These are phyloP conservation scores for Dasysyrphus tricinctus DNA, from an alignment of 2,888 invertebrate genomes.

Conservation along the genomic window DNA sequence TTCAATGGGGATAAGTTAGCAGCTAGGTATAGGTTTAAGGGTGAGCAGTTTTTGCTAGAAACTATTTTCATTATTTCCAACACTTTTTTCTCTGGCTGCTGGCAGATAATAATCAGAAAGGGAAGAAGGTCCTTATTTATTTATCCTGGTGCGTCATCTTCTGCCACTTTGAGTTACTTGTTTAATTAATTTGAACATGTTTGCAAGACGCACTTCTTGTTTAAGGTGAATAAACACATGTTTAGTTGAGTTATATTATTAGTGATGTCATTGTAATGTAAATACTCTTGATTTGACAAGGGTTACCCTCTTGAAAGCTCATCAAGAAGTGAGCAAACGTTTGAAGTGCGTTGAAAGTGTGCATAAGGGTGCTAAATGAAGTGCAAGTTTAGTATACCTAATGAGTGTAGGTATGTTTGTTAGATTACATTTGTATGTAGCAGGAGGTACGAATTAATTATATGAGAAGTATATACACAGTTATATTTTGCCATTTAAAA, in stretches of 20 bases:
- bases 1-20: conserved; percentile 4
- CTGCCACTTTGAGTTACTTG: conserved; percentile 61
- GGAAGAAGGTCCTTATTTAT: conserved; percentile 41
- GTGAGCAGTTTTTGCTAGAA: conserved; percentile 31
- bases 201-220: conserved; percentile 64
- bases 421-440: too few species aligned
- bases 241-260: conserved; percentile 33
- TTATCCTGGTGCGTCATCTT: conserved; percentile 63
- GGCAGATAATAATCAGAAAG: neutral
- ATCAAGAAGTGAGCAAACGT: conserved; percentile 28
- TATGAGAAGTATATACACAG: too few species aligned
- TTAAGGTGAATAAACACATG: conserved; percentile 58
- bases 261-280: conserved; percentile 64
- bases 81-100: conserved; percentile 38
- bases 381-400: neutral
- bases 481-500: too few species aligned
- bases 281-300: conserved; percentile 58
- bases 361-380: conserved; percentile 28
- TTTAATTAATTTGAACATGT: conserved; percentile 72
- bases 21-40: neutral
- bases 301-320: neutral
- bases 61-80: conserved; percentile 73
- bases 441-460: too few species aligned
- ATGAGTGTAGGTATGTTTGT: neutral
- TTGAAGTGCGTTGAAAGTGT: neutral